Conservation (phyloP, 2,113 vertebrate genomes). For the Verasper variegatus region DNA sequence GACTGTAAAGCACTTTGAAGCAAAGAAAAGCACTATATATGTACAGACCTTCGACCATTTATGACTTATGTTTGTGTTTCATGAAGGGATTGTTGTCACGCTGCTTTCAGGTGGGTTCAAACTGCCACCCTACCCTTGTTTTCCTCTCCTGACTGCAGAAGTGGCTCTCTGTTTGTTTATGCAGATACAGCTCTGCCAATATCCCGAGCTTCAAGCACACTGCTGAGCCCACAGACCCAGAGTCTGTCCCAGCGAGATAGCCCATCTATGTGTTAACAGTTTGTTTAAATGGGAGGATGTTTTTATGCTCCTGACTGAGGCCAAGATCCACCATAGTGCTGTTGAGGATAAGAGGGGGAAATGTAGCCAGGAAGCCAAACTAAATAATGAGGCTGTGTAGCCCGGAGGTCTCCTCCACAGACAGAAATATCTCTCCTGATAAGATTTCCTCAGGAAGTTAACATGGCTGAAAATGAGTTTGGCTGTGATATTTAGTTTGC, state of each 20-base stretch:
- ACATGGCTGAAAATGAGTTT: conserved; percentile 71
- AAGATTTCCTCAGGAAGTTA: conserved; percentile 75
- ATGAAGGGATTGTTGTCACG: conserved; percentile 10
- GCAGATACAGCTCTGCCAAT: conserved; percentile 53
- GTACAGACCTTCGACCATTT: not conserved
- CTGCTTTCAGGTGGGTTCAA: conserved; percentile 40
- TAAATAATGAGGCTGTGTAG: conserved; percentile 75
- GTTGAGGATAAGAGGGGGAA: conserved; percentile 73
- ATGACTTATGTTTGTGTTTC: conserved; percentile 14
- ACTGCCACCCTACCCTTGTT: conserved; percentile 29
- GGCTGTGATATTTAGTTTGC: conserved; percentile 70
- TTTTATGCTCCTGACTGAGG: conserved; percentile 71
- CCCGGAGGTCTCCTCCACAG: conserved; percentile 60
- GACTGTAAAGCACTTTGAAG: too few species aligned
- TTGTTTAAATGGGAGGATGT: conserved; percentile 77
- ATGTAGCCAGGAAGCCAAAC: conserved; percentile 76
- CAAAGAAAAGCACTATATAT: not conserved
- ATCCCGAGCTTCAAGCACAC: conserved; percentile 48
- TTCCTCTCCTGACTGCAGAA: conserved; percentile 47
- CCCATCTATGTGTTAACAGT: conserved; percentile 74
- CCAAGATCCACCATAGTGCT: conserved; percentile 67
- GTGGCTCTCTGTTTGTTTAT: conserved; percentile 58
- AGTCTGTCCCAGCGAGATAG: conserved; percentile 67
- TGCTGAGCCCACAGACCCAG: conserved; percentile 50
- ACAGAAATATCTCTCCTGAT: conserved; percentile 73